A percentile compares a stretch with the other conserved stretches of the same genome.
phyloP scores from a whole-genome alignment of 2,797 vertebrate species.

The Lepus oiostolus region DNA sequence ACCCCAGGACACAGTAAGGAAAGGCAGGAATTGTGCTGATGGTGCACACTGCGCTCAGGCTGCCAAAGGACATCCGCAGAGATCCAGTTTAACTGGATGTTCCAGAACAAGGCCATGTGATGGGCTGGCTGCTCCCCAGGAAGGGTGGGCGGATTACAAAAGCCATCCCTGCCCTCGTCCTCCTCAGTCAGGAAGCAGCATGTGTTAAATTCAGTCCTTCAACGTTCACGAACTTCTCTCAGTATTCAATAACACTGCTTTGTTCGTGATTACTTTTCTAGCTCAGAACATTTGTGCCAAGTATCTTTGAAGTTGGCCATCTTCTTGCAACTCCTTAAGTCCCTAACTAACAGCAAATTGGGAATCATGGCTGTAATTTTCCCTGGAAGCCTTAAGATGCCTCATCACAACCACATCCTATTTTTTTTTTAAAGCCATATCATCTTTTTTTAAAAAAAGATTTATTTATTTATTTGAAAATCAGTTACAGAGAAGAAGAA shows the following conservation, averaged over 20 bases:
- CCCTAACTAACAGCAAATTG: constrained; percentile 47
- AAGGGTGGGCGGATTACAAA: constrained; percentile 56
- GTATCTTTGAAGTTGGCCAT: neutral
- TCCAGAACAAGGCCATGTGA: neutral
- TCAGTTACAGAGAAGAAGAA: too few species aligned
- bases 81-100: constrained; percentile 75
- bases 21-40: neutral
- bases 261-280: constrained; percentile 24
- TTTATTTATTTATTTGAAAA: too few species aligned
- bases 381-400: neutral
- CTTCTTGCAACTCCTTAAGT: neutral
- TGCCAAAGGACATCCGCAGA: neutral
- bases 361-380: constrained; percentile 16
- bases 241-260: constrained; percentile 36
- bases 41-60: neutral
- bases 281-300: neutral
- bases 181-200: neutral
- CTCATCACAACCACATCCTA: neutral
- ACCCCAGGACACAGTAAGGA: neutral
- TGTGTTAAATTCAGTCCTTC: neutral
- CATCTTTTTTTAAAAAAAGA: too few species aligned
- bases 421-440: neutral
- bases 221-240: neutral
- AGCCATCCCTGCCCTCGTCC: neutral
- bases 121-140: constrained; percentile 9